These are phyloP conservation scores for Barypeithes pellucidus DNA, from an alignment of 2,888 invertebrate species.

Conservation along the genomic window DNA sequence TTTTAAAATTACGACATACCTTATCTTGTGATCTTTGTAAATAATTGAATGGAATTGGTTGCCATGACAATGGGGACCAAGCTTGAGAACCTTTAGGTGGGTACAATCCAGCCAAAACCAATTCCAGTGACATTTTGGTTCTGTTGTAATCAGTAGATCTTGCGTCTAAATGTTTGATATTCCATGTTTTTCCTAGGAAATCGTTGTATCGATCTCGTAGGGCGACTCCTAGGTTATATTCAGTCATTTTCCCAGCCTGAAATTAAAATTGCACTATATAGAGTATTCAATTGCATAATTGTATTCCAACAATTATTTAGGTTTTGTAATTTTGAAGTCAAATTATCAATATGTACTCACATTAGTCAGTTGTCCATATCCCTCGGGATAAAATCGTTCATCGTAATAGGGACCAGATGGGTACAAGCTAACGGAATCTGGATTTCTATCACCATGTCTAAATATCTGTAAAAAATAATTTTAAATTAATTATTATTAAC, in stretches of 20 bases:
- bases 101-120: constrained; percentile 80
- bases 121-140: constrained; percentile 80
- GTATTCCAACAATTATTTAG: too few species aligned
- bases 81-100: constrained; percentile 74
- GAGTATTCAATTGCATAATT: too few species aligned
- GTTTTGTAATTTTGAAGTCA: neutral
- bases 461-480: constrained; percentile 33
- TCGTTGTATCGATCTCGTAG: constrained; percentile 17
- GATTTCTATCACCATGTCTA: constrained; percentile 36
- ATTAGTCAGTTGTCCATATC: constrained; percentile 38
- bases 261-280: neutral
- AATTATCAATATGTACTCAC: constrained; percentile 50
- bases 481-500: too few species aligned
- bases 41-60: constrained; percentile 62
- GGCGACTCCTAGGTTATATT: constrained; percentile 7
- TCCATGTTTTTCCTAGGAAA: constrained; percentile 69
- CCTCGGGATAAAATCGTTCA: constrained; percentile 31
- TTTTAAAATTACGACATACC: constrained; percentile 33
- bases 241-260: constrained; percentile 63
- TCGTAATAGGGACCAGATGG: constrained; percentile 14
- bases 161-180: constrained; percentile 74
- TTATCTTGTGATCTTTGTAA: constrained; percentile 54
- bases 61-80: constrained; percentile 70
- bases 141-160: constrained; percentile 81
- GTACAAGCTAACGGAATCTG: constrained; percentile 13